These are phyloP conservation scores for Ophthalmolycus amberensis DNA, from an alignment of 2,113 vertebrate genomes.

Conservation along the genomic window DNA sequence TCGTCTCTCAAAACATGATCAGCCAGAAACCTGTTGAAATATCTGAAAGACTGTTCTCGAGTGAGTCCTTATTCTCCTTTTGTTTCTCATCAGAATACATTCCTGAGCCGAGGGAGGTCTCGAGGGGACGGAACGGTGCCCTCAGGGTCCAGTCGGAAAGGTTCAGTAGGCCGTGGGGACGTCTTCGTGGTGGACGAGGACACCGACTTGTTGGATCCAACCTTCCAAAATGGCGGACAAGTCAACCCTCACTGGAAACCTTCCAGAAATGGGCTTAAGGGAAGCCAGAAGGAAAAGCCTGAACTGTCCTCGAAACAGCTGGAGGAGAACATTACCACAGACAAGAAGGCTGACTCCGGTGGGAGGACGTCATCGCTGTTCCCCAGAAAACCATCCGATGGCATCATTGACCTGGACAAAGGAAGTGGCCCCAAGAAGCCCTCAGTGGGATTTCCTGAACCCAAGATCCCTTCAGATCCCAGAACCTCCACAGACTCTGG, in stretches of 20 bases:
- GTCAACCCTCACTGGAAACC: conserved; percentile 61
- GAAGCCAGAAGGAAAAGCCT: conserved; percentile 79
- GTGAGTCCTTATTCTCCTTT: conserved; percentile 13
- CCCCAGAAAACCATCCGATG: conserved; percentile 69
- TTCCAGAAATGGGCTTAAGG: conserved; percentile 52
- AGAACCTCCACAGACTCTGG: conserved; percentile 51
- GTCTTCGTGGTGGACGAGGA: conserved; percentile 84
- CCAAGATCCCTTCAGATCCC: conserved; percentile 20
- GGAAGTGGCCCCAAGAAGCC: conserved; percentile 62
- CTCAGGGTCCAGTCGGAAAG: conserved; percentile 65
- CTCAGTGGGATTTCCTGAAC: neutral
- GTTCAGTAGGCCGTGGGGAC: conserved; percentile 64
- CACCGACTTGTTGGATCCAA: conserved; percentile 78
- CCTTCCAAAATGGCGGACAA: conserved; percentile 62
- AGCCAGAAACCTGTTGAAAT: neutral
- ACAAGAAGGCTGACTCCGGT: conserved; percentile 67
- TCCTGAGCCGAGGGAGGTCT: conserved; percentile 40
- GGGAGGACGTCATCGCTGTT: conserved; percentile 8
- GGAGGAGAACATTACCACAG: conserved; percentile 85
- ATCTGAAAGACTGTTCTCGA: neutral
- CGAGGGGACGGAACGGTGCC: conserved; percentile 79
- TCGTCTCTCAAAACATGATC: neutral
- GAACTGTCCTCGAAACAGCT: conserved; percentile 63
- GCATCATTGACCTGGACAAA: conserved; percentile 72
- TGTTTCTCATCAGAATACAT: conserved; percentile 57